Percentiles rank a stretch among this genome's conserved stretches.
Evolutionary conservation across 2,797 vertebrate genomes (phyloP).

Genomic region (Tapirus indicus): DNA sequence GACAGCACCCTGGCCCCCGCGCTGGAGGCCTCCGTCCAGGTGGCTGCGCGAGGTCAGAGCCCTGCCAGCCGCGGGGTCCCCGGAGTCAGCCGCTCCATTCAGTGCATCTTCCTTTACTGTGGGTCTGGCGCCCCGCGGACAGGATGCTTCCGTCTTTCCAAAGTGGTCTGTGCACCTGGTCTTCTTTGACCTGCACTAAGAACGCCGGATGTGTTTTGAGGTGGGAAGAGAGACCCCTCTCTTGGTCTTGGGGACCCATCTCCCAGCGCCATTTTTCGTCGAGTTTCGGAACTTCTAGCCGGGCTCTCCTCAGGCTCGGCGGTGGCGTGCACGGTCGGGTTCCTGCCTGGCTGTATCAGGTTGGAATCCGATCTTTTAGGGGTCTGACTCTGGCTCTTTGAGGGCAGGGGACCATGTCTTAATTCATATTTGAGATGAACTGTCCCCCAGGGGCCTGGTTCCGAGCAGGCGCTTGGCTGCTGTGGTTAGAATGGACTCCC

Average conservation of each 20-base stretch:
- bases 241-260: not conserved
- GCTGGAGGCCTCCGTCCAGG: not conserved
- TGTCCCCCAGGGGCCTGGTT: not conserved
- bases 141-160: not conserved
- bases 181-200: not conserved
- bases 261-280: fast-evolving
- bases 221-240: not conserved
- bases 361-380: not conserved
- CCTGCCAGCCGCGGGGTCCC: not conserved
- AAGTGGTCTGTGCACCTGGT: fast-evolving
- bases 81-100: not conserved
- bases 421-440: not conserved
- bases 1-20: fast-evolving
- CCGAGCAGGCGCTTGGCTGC: not conserved
- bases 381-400: not conserved
- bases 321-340: not conserved
- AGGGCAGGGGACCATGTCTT: not conserved
- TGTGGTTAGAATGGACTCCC: not conserved
- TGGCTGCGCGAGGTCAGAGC: fast-evolving
- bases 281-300: fast-evolving
- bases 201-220: not conserved
- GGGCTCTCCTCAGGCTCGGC: not conserved
- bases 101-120: no score
- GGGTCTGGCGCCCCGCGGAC: fast-evolving
- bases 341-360: not conserved